These are phyloP conservation scores for Toxotes jaculatrix DNA, from an alignment of 2,113 vertebrate genomes.

Conservation along the genomic window DNA sequence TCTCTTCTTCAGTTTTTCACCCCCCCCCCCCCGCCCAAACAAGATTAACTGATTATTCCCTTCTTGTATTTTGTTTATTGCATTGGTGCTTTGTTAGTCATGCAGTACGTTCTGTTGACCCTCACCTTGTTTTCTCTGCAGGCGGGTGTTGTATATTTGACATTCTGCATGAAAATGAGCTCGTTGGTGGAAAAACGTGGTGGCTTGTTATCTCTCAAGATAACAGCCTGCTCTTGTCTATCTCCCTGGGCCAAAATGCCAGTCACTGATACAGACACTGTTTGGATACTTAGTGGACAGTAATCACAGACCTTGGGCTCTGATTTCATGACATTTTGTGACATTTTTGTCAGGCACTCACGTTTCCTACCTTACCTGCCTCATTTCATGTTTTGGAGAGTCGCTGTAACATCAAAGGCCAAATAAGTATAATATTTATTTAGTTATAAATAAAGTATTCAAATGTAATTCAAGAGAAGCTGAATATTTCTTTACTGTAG, in stretches of 20 bases:
- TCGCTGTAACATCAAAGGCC: neutral
- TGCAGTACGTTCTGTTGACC: neutral
- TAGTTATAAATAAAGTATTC: no score
- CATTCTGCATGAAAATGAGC: slow-evolving; percentile 67
- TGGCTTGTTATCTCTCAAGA: slow-evolving; percentile 50
- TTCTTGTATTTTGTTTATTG: neutral
- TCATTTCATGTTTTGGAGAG: neutral
- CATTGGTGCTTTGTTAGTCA: neutral
- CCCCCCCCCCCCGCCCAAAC: neutral
- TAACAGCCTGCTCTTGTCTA: slow-evolving; percentile 37
- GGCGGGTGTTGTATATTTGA: slow-evolving; percentile 33
- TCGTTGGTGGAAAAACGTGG: slow-evolving; percentile 27
- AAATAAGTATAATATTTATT: neutral
- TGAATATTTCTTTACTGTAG: neutral
- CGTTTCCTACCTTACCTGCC: neutral
- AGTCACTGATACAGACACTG: slow-evolving; percentile 42
- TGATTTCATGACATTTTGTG: slow-evolving; percentile 74
- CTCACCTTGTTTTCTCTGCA: slow-evolving; percentile 26
- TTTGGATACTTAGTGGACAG: slow-evolving; percentile 46
- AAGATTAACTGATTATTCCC: neutral
- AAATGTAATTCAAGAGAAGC: no score
- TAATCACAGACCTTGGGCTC: slow-evolving; percentile 19
- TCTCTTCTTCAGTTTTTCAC: neutral
- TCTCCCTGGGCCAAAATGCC: slow-evolving; percentile 69
- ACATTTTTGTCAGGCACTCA: slow-evolving; percentile 56